These are phyloP conservation scores for Drosophila macrospina DNA, from an alignment of 2,888 invertebrate genomes.

Conservation along the genomic window DNA sequence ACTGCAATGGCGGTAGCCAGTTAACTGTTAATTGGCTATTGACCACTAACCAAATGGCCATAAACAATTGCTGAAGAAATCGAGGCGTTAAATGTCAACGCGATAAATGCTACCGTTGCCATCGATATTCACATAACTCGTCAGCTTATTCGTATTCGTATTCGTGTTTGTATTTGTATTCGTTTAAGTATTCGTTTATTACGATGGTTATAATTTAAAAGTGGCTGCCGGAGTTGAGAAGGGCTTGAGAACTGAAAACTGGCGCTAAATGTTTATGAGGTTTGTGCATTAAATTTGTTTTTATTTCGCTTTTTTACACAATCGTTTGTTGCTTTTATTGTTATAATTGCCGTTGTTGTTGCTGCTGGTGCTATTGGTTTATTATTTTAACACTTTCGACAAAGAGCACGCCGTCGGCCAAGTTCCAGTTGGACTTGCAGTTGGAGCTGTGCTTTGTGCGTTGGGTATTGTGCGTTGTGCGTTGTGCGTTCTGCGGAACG, in stretches of 20 bases:
- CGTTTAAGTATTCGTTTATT: conserved; percentile 29
- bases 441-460: conserved; percentile 58
- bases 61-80: conserved; percentile 47
- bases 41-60: conserved; percentile 36
- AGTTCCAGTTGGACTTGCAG: conserved; percentile 55
- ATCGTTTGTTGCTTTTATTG: conserved; percentile 43
- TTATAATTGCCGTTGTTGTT: conserved; percentile 51
- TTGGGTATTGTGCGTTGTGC: conserved; percentile 58
- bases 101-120: conserved; percentile 35
- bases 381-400: conserved; percentile 73
- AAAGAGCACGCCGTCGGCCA: conserved; percentile 60
- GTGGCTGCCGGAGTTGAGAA: conserved; percentile 13
- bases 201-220: conserved; percentile 57
- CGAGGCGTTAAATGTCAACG: conserved; percentile 37
- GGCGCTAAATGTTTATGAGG: conserved; percentile 58
- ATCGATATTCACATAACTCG: conserved; percentile 24
- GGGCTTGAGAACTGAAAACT: conserved; percentile 24
- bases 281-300: conserved; percentile 46
- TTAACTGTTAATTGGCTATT: conserved; percentile 48
- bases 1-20: conserved; percentile 34
- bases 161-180: conserved; percentile 24
- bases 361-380: conserved; percentile 59
- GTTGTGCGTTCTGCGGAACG: conserved; percentile 63
- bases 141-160: conserved; percentile 14
- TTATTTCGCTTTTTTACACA: conserved; percentile 15